These are phyloP conservation scores for Nasua narica DNA, from an alignment of 2,797 vertebrate genomes.

Conservation along the genomic window DNA sequence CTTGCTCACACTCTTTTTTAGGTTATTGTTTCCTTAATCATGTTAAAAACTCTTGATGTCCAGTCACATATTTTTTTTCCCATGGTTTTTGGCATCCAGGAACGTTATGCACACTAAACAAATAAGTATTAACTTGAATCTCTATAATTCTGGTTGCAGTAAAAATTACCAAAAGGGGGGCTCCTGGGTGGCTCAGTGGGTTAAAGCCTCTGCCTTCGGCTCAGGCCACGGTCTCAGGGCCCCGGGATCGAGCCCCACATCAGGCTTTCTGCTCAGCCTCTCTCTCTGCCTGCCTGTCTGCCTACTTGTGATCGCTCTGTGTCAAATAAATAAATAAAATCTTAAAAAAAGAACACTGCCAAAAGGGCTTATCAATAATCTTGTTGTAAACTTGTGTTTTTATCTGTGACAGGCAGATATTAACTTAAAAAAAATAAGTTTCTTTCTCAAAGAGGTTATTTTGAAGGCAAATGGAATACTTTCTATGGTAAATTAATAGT, in stretches of 20 bases:
- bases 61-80: neutral
- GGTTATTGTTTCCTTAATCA: neutral
- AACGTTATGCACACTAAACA: neutral
- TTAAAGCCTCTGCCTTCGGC: too few species aligned
- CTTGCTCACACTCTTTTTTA: neutral
- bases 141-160: neutral
- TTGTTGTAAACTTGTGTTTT: neutral
- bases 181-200: too few species aligned
- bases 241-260: too few species aligned
- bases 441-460: neutral
- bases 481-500: neutral
- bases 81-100: neutral
- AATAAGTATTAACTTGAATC: neutral
- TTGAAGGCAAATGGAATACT: neutral
- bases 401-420: neutral
- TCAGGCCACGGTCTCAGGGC: too few species aligned
- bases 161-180: neutral
- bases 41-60: neutral
- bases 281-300: too few species aligned
- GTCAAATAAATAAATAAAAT: too few species aligned
- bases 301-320: too few species aligned
- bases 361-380: neutral
- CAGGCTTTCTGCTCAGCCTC: too few species aligned
- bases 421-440: neutral
- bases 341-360: too few species aligned